phyloP scores from a whole-genome alignment of 2,113 vertebrate genomes.

The Herpailurus yagouaroundi region DNA sequence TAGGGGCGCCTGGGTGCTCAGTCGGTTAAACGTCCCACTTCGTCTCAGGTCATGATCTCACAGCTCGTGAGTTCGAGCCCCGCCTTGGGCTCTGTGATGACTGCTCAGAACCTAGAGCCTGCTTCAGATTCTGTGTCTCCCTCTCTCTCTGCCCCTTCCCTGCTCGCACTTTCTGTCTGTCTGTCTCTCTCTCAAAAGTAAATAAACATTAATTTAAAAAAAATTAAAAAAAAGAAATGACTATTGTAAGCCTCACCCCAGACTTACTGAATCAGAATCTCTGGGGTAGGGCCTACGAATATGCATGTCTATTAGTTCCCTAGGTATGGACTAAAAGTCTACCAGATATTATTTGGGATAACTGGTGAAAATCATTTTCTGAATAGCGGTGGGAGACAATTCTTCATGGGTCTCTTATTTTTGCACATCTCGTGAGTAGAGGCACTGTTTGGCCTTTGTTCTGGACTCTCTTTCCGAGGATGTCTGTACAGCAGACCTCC shows the following conservation, averaged over 20 bases:
- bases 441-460: constrained; percentile 20
- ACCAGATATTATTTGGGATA: not conserved
- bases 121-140: too few species aligned
- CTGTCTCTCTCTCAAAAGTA: too few species aligned
- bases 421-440: constrained; percentile 4
- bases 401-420: not conserved
- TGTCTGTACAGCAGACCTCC: not conserved
- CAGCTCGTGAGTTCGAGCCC: too few species aligned
- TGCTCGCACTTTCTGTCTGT: too few species aligned
- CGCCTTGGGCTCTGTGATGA: too few species aligned
- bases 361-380: not conserved
- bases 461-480: not conserved
- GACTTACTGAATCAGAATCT: not conserved
- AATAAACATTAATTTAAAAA: too few species aligned
- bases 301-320: constrained; percentile 5
- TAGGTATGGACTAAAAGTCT: not conserved
- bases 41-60: too few species aligned
- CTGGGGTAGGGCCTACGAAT: not conserved
- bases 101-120: too few species aligned
- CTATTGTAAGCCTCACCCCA: not conserved
- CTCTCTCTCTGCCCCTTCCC: too few species aligned
- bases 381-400: not conserved
- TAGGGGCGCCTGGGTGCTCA: too few species aligned
- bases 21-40: too few species aligned
- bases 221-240: not conserved